Conservation (phyloP, 2,888 invertebrate species). For the Epiblema foenella region DNA sequence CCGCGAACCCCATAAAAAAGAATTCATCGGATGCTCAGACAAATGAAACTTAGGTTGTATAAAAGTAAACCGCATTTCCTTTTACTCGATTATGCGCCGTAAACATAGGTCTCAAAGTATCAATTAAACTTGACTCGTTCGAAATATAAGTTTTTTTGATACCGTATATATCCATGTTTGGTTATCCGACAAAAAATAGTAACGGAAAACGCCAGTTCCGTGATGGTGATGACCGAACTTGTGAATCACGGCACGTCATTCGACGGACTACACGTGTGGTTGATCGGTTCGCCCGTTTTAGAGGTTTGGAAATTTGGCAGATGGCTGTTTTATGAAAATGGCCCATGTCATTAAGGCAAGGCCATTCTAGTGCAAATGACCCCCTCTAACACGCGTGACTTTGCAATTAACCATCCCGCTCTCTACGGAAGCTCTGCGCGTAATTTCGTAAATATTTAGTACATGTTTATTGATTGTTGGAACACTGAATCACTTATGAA, state of each 20-base stretch:
- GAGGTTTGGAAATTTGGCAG: background rate
- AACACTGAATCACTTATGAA: no score
- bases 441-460: no score
- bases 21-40: conserved; percentile 12
- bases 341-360: background rate
- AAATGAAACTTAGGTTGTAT: background rate
- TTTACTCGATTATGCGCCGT: background rate
- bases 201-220: conserved; percentile 9
- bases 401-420: no score
- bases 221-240: conserved; percentile 15
- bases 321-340: conserved; percentile 6
- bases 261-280: conserved; percentile 12
- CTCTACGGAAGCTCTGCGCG: no score
- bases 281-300: conserved; percentile 22
- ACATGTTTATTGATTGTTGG: no score
- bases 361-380: no score
- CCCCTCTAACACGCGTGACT: no score
- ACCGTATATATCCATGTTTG: conserved; percentile 1
- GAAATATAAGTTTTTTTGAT: background rate
- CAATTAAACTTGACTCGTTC: background rate
- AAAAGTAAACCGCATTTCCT: background rate
- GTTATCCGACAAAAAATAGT: conserved; percentile 15
- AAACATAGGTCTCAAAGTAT: background rate
- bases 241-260: conserved; percentile 21
- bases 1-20: conserved; percentile 23